Percentiles rank a stretch among this genome's conserved stretches.
Evolutionary conservation across 2,797 vertebrate species (phyloP).

Genomic region (Sebastes oblongus): DNA sequence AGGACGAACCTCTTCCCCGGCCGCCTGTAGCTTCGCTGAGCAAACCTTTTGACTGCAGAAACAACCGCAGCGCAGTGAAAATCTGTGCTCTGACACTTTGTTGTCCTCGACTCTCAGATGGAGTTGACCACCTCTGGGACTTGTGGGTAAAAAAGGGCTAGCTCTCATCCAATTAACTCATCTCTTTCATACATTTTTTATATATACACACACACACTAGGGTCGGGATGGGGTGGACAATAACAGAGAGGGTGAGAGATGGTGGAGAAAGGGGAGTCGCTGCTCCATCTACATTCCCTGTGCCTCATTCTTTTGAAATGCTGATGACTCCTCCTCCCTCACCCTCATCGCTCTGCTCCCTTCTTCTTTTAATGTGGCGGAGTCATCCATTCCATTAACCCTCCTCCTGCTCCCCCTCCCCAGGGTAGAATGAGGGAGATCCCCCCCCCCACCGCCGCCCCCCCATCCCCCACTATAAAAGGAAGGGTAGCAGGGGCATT

Average conservation of each 20-base stretch:
- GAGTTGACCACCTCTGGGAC: conserved; percentile 65
- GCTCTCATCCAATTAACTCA: conserved; percentile 64
- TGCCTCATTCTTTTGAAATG: conserved; percentile 76
- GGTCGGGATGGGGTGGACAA: conserved; percentile 17
- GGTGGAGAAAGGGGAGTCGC: conserved; percentile 39
- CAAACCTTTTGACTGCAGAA: conserved; percentile 27
- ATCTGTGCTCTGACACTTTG: conserved; percentile 22
- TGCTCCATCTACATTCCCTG: conserved; percentile 55
- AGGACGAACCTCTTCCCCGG: conserved; percentile 3
- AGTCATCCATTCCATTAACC: conserved; percentile 80
- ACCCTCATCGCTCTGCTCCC: conserved; percentile 61
- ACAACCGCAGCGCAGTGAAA: conserved; percentile 1
- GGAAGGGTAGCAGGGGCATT: conserved; percentile 79
- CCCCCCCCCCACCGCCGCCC: conserved; percentile 25
- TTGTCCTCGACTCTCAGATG: conserved; percentile 28
- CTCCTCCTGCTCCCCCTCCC: conserved; percentile 58
- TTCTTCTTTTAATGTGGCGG: conserved; percentile 68
- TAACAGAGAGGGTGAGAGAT: conserved; percentile 38
- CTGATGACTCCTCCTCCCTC: conserved; percentile 73
- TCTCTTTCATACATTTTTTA: conserved; percentile 17
- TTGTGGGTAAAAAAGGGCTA: conserved; percentile 39
- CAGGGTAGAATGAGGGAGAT: conserved; percentile 56
- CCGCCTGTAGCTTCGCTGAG: conserved; percentile 29
- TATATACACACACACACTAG: background rate
- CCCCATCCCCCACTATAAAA: conserved; percentile 38